Evolutionary conservation across 1,140 invertebrate species (phyloP), one percentile per base, ranked within the genome.

Genomic region (Amyelois transitella): DNA sequence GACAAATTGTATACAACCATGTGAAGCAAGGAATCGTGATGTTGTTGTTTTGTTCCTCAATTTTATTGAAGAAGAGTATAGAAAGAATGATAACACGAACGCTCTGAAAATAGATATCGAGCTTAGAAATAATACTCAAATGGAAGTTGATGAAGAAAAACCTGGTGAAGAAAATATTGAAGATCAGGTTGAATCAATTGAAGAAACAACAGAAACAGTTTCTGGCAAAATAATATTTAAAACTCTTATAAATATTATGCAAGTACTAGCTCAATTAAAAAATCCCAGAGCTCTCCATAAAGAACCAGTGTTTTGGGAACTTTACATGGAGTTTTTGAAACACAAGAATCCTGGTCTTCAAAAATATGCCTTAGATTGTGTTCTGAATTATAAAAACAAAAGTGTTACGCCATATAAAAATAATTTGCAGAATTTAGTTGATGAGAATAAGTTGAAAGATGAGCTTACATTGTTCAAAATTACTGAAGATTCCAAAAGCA

Each of bases 381-480:
- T 98, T 3, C 88, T 96, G 54, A 92, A 93, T 3, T 98, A 97
- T 76, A 96, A 95, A 75, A 90, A 93, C 45, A 94, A 95, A 67
- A 70, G 75, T 59, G 62, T 98, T 6, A 77, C 87, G 0, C 93
- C 94, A 1, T 98, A 98, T 69, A 95, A 92, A 75, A 91, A 92
- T 17, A 91, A 95, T 72, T 77, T 98, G 6, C 91, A 92, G 57
- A 92, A 92, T 58, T 88, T 98, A 14, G 90, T 98, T 0, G 94
- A 97, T 75, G 96, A 98, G 45, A 95, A 95, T 61, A 95, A 94
- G 62, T 94, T 98, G 55, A 96, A 96, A 84, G 93, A 93, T 58
- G 96, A 97, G 81, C 73, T 98, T 0, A 91, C 92, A 0, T 88
- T 92, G 6, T 97, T 98, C 70, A 93, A 93, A 71, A 90, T 97